Conservation (phyloP, 2,888 invertebrate species). For the Latrodectus elegans region DNA sequence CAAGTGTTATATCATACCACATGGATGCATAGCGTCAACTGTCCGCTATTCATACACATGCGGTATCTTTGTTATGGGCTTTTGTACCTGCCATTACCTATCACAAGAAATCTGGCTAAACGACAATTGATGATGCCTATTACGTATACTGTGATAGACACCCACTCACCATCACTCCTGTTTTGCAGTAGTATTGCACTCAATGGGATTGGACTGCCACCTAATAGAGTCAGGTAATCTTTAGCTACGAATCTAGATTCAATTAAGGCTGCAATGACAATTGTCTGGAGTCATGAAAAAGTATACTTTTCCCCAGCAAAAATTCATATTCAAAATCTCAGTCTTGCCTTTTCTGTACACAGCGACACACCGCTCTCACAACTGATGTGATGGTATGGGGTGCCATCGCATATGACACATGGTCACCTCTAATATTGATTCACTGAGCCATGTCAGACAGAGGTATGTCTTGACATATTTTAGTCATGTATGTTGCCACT, state of each 20-base stretch:
- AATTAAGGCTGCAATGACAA: constrained; percentile 2
- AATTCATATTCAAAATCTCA: neutral
- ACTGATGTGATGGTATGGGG: constrained; percentile 9
- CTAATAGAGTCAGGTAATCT: neutral
- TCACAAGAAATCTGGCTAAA: too few relatives aligned
- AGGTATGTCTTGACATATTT: neutral
- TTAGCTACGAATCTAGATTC: constrained; percentile 5
- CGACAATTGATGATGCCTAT: too few relatives aligned
- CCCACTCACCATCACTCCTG: neutral
- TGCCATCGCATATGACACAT: neutral
- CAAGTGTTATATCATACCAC: too few relatives aligned
- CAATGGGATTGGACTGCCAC: neutral
- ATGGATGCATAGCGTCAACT: too few relatives aligned
- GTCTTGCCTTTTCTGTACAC: constrained; percentile 1
- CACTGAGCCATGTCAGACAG: neutral
- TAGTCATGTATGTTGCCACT: neutral
- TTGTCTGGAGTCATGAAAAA: neutral
- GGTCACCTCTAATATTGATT: neutral
- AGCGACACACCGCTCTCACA: neutral
- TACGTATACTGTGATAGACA: too few relatives aligned
- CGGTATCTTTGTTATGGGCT: too few relatives aligned
- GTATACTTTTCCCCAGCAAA: too few relatives aligned
- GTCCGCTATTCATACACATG: too few relatives aligned
- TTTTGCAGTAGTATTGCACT: neutral
- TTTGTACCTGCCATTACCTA: too few relatives aligned